A percentile compares a stretch with the other conserved stretches of the same genome.
These are phyloP conservation scores for Chrysocyon brachyurus DNA, from an alignment of 2,797 vertebrate genomes.

Conservation along the genomic window DNA sequence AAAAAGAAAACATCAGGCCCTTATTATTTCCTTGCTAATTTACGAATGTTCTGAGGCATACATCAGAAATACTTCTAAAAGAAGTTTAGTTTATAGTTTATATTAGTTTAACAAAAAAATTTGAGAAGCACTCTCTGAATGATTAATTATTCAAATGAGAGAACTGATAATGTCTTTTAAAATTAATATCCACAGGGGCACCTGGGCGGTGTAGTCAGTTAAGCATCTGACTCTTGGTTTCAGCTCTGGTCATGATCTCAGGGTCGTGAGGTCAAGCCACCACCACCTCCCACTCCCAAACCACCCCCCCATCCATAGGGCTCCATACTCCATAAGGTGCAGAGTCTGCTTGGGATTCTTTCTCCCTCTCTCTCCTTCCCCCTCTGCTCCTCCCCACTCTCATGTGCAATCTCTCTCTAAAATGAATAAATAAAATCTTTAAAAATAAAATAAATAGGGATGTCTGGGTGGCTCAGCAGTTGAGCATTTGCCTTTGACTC, in stretches of 20 bases:
- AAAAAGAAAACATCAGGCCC: conserved; percentile 73
- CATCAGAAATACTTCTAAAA: conserved; percentile 44
- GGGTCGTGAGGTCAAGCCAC: neutral
- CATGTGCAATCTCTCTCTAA: neutral
- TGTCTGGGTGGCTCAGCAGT: too few species aligned
- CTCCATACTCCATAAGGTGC: too few species aligned
- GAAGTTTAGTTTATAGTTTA: neutral
- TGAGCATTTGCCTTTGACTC: too few species aligned
- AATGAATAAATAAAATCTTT: neutral
- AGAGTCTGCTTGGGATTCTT: neutral
- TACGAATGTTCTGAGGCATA: conserved; percentile 3
- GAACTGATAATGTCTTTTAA: conserved; percentile 48
- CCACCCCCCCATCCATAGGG: too few species aligned
- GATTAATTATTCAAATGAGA: conserved; percentile 70
- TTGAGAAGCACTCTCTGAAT: neutral
- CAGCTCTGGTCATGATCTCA: neutral
- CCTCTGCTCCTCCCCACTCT: neutral
- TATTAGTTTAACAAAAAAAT: conserved; percentile 39
- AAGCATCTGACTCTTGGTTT: neutral
- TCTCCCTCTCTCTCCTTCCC: neutral
- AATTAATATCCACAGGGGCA: conserved; percentile 6
- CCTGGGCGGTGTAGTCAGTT: neutral
- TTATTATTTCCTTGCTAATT: conserved; percentile 71
- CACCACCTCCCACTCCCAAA: too few species aligned
- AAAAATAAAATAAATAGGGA: neutral